These are phyloP conservation scores for Mirza zaza DNA, from an alignment of 2,113 vertebrate species.

Conservation along the genomic window DNA sequence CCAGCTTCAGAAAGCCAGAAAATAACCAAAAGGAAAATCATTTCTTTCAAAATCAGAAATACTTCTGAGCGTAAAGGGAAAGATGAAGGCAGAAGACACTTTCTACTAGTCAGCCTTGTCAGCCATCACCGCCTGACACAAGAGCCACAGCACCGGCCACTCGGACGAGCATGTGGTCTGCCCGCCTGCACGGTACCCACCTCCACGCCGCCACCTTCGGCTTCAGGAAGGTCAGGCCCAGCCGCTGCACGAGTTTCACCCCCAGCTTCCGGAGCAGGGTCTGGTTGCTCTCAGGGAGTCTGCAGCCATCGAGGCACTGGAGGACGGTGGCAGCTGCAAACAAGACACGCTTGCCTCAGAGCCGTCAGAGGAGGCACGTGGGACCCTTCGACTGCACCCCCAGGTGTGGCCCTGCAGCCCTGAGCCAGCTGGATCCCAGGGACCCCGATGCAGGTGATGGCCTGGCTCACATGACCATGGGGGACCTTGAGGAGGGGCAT, in stretches of 20 bases:
- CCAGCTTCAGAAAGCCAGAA: not conserved
- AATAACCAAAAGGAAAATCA: not conserved
- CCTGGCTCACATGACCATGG: not conserved
- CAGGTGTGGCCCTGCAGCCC: fast-evolving
- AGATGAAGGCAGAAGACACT: not conserved
- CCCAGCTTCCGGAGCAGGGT: conserved; percentile 92
- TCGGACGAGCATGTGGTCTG: not conserved
- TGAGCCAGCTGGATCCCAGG: fast-evolving
- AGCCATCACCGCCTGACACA: fast-evolving
- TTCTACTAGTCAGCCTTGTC: fast-evolving
- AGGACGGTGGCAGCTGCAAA: conserved; percentile 89
- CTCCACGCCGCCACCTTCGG: conserved; percentile 95
- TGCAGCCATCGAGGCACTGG: conserved; percentile 88
- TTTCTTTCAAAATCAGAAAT: not conserved
- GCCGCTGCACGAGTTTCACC: conserved; percentile 94
- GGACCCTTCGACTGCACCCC: not conserved
- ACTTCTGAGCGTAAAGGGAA: not conserved
- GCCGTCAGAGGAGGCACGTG: fast-evolving
- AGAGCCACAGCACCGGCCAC: fast-evolving
- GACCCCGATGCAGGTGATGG: not conserved
- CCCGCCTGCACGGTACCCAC: conserved; percentile 77
- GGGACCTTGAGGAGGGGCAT: no score
- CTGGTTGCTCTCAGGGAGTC: conserved; percentile 89
- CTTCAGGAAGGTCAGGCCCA: conserved; percentile 94
- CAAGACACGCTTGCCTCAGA: not conserved